These are phyloP conservation scores for Elymnias hypermnestra DNA, from an alignment of 1,140 invertebrate species.

Conservation along the genomic window DNA sequence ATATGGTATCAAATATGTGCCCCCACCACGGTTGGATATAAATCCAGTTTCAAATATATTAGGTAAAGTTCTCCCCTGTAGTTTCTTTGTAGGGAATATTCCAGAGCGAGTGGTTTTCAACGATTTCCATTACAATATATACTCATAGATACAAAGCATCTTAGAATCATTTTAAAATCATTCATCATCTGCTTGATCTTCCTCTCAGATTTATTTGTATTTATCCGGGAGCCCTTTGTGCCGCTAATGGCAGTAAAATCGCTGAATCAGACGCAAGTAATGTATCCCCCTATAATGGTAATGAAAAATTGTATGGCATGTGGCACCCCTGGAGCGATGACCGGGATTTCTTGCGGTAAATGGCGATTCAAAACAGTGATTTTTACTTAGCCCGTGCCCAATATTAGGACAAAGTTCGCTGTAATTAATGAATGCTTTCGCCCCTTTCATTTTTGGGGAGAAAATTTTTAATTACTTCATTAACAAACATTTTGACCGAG, in stretches of 20 bases:
- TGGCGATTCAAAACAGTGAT: background rate
- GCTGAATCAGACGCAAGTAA: slow-evolving; percentile 19
- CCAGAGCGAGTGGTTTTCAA: too few species aligned
- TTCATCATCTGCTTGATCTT: slow-evolving; percentile 21
- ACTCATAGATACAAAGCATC: slow-evolving; percentile 6
- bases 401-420: background rate
- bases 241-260: slow-evolving; percentile 18
- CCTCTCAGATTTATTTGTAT: slow-evolving; percentile 23
- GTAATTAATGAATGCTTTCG: slow-evolving; percentile 1
- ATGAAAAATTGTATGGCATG: slow-evolving; percentile 18
- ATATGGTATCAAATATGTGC: too few species aligned
- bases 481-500: too few species aligned
- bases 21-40: too few species aligned
- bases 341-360: slow-evolving; percentile 1
- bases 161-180: slow-evolving; percentile 24
- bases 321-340: slow-evolving; percentile 9
- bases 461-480: too few species aligned
- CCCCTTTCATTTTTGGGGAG: too few species aligned
- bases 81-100: too few species aligned
- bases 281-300: slow-evolving; percentile 14
- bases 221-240: slow-evolving; percentile 18
- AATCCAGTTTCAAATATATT: too few species aligned
- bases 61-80: too few species aligned
- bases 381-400: background rate
- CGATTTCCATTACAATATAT: too few species aligned